Base-by-base conservation (phyloP, 2,113 vertebrate genomes). In the Stercorarius parasiticus region DNA sequence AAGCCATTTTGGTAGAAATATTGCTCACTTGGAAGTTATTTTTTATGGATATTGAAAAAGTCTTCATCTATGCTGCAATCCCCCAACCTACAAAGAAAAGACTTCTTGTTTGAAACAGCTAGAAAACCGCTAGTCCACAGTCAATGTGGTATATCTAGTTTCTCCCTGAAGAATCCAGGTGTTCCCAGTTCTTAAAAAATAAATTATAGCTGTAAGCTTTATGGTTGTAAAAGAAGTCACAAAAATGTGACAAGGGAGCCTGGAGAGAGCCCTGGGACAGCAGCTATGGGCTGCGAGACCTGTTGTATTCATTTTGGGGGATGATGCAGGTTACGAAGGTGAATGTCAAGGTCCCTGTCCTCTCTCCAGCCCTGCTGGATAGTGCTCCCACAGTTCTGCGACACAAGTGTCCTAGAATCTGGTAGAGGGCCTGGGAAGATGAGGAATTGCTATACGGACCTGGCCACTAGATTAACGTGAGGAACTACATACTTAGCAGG, bases 41-140 rank as follows among this genome's bases (percentile, higher is more conserved):
- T 90, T 93, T 82, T 69, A 95, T 91, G 73, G 86, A 65, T 93
- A 89, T 93, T 87, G 89, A 86, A 91, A 87, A 91, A 72, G 30
- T 80, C 67, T 90, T 90, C 62, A 43, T 82, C 65, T 82, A 53
- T 69, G 58, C 42, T 69, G 38, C 78, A 93, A 65, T 71, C 30
- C 16, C 32, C 73, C 85, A 88, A 61, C 36, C 11, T 77, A 32
- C 34, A 36, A 82, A 62, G 49, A 7, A 36, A 82, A 62, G 49
- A 7, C 7, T 56, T 76, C 40, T n/a, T 65, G 27, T 42, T 79
- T 55, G 58, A 72, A 86, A 72, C 30, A 32, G 43, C 10, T 19
- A 40, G 81, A 45, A 71, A 79, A 30, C 30, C 72, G 66, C 32
- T 59, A 59, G 45, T 26, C 59, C 34, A 2, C 0, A 1, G 42